A percentile compares a stretch with the other conserved stretches of the same genome.
These are phyloP conservation scores for Leucosticte australis DNA, from an alignment of 2,113 vertebrate species.

Conservation along the genomic window DNA sequence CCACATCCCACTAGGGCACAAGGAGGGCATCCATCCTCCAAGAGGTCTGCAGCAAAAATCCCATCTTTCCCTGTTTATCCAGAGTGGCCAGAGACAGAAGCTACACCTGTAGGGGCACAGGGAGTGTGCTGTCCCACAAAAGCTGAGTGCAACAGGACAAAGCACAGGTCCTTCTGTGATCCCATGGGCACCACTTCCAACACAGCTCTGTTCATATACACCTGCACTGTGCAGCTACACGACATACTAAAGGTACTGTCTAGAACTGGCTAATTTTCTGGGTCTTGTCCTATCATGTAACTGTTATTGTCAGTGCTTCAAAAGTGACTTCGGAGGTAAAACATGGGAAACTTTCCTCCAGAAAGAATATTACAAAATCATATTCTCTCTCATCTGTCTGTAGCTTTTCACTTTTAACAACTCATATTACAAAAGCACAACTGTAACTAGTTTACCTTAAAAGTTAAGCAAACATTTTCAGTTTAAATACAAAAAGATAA, in stretches of 20 bases:
- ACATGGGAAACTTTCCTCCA: rapidly evolving
- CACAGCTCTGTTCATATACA: neutral
- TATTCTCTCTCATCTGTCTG: neutral
- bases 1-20: neutral
- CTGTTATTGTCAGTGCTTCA: neutral
- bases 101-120: neutral
- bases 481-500: neutral
- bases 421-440: neutral
- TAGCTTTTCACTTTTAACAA: neutral
- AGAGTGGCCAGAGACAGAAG: neutral
- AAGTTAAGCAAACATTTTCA: neutral
- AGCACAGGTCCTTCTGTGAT: rapidly evolving
- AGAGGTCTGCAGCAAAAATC: neutral
- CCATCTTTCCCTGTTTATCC: neutral
- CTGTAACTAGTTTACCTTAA: neutral
- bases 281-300: neutral
- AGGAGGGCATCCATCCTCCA: neutral
- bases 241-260: neutral
- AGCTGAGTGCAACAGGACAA: rapidly evolving
- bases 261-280: neutral
- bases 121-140: neutral
- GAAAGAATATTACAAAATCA: neutral
- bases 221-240: rapidly evolving
- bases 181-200: rapidly evolving
- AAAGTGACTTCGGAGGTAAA: neutral